Conservation (phyloP, 2,113 vertebrate genomes). For the Lanius collurio region DNA sequence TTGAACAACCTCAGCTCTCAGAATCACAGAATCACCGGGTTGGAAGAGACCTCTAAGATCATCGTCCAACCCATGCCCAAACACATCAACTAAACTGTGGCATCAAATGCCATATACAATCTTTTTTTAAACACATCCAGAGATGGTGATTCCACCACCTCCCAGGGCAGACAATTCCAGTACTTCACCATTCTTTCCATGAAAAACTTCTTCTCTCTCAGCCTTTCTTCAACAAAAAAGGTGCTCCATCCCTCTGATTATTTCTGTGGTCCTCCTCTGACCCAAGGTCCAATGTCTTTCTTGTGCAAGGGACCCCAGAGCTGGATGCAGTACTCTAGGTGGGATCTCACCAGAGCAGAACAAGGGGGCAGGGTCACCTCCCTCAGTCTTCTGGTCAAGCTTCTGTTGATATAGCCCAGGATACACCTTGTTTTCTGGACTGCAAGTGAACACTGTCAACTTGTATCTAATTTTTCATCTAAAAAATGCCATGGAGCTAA, state of each 20-base stretch:
- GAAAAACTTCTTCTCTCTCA: neutral
- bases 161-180: too few species aligned
- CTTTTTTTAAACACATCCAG: too few species aligned
- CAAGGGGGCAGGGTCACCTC: neutral
- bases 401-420: neutral
- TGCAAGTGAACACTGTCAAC: fast-evolving
- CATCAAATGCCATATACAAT: too few species aligned
- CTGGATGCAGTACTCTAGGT: neutral
- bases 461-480: neutral
- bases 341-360: neutral
- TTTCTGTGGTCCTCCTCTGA: neutral
- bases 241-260: neutral
- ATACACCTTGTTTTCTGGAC: neutral
- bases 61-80: too few species aligned
- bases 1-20: neutral
- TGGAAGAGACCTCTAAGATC: too few species aligned
- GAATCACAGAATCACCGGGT: too few species aligned
- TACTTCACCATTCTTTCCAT: too few species aligned
- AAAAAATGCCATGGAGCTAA: neutral
- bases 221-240: neutral
- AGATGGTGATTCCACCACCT: too few species aligned
- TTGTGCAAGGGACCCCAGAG: neutral
- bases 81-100: too few species aligned
- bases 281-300: neutral
- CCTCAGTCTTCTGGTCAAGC: neutral